Evolutionary conservation across 1,140 invertebrate species (phyloP), one percentile per base, ranked within the genome.

Genomic region (Penaeus indicus): DNA sequence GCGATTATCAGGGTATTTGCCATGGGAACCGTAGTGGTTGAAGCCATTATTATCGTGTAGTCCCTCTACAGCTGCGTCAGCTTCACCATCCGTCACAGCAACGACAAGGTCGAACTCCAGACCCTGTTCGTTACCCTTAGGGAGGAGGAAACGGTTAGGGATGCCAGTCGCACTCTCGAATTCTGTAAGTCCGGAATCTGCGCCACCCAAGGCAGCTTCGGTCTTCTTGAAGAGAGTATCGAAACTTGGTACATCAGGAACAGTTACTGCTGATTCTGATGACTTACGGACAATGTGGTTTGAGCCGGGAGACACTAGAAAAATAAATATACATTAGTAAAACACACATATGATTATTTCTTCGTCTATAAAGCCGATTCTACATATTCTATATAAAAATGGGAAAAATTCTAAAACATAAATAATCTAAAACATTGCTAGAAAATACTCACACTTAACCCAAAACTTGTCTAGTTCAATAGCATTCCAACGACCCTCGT

Each of bases 161-260:
- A 86, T 61, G 5, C 85, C 85, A 54, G 63, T 47, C n/a, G 77
- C 85, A 62, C 85, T 86, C 32, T 47, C 78, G 32, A 69, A 86
- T 18, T 86, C 61, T 2, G 79, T 63, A 27, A 81, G 85, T 19
- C 79, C n/a, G 16, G 80, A n/a, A 0, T 80, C 85, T 0, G 21
- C 25, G 77, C 85, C 78, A 10, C 62, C 25, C n/a, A 86, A 25
- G 7, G 85, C 85, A 19, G 22, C 78, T 27, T 86, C 62, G 60
- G 85, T 32, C 63, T 69, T 81, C 0, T 80, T 75, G 0, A 79
- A 60, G 18, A 86, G 60, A 38, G 78, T 86, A 22, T 86, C 54
- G 62, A 86, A 63, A 38, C 85, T 86, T n/a, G 85, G 85, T 22
- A 86, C 64, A n/a, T 86, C 85, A 69, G 75, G 77, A n/a, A 86